A percentile compares a stretch with the other conserved stretches of the same genome.
Evolutionary conservation across 2,113 vertebrate species (phyloP).

Genomic region (Thymallus thymallus): DNA sequence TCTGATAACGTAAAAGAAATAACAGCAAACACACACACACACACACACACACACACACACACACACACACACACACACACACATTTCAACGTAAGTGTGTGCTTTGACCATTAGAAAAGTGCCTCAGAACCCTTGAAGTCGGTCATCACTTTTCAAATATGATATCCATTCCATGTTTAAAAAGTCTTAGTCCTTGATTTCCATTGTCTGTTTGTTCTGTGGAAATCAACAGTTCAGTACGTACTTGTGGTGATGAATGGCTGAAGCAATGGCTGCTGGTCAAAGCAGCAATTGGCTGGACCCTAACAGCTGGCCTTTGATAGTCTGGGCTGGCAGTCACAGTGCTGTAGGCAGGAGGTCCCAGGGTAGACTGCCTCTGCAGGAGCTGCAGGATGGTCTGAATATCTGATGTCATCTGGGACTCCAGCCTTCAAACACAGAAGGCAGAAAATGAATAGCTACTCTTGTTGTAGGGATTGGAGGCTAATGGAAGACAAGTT

Average conservation of each 20-base stretch:
- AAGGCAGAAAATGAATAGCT: neutral
- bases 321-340: slow-evolving; percentile 86
- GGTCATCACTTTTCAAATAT: neutral
- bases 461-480: neutral
- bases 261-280: slow-evolving; percentile 81
- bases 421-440: slow-evolving; percentile 82
- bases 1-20: slow-evolving; percentile 69
- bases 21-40: slow-evolving; percentile 16
- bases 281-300: slow-evolving; percentile 76
- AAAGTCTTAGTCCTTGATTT: neutral
- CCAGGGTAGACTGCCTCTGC: slow-evolving; percentile 84
- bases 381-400: slow-evolving; percentile 92
- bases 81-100: neutral
- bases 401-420: slow-evolving; percentile 94
- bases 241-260: slow-evolving; percentile 78
- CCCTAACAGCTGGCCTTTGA: slow-evolving; percentile 73
- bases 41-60: too few species aligned
- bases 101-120: neutral
- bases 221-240: slow-evolving; percentile 1
- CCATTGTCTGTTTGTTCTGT: neutral
- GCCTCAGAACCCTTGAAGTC: neutral
- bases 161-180: too few species aligned
- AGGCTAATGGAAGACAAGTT: neutral
- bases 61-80: neutral
- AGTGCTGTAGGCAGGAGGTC: slow-evolving; percentile 93